Evolutionary conservation across 2,797 vertebrate species (phyloP).

Genomic region (Sebastes oblongus): DNA sequence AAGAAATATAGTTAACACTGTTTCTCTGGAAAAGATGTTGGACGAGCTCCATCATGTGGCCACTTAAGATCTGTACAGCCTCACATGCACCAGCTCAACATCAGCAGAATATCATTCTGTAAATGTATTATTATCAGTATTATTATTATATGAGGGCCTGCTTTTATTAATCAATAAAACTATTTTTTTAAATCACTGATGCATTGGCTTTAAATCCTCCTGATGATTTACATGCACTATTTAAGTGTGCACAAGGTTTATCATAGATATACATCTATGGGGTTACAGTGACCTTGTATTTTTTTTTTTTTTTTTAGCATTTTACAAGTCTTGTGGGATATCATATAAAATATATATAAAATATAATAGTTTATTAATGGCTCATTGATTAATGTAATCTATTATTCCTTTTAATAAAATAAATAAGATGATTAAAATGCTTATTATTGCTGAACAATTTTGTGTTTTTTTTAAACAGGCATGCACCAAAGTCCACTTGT

Average conservation of each 20-base stretch:
- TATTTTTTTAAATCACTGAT: constrained; percentile 19
- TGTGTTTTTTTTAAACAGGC: background rate
- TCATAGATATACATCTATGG: background rate
- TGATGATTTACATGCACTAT: background rate
- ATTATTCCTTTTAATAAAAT: background rate
- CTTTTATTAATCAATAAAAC: constrained; percentile 67
- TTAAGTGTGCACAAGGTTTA: background rate
- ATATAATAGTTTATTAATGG: too few species aligned
- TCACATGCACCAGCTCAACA: constrained; percentile 32
- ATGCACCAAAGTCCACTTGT: background rate
- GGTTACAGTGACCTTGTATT: constrained; percentile 3
- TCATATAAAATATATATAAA: too few species aligned
- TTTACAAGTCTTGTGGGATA: background rate
- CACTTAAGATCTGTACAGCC: constrained; percentile 45
- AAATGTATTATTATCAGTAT: constrained; percentile 45
- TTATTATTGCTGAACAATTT: background rate
- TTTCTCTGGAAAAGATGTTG: constrained; percentile 58
- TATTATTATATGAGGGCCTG: constrained; percentile 45
- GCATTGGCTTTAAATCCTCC: constrained; percentile 42
- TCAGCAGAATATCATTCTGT: constrained; percentile 37
- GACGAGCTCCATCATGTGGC: constrained; percentile 78
- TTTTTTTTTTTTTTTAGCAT: background rate
- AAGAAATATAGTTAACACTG: constrained; percentile 50
- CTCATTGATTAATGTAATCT: background rate
- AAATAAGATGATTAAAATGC: background rate